Base-by-base conservation (phyloP, 1,140 invertebrate genomes). In the Ceratoteleas bidentatus region DNA sequence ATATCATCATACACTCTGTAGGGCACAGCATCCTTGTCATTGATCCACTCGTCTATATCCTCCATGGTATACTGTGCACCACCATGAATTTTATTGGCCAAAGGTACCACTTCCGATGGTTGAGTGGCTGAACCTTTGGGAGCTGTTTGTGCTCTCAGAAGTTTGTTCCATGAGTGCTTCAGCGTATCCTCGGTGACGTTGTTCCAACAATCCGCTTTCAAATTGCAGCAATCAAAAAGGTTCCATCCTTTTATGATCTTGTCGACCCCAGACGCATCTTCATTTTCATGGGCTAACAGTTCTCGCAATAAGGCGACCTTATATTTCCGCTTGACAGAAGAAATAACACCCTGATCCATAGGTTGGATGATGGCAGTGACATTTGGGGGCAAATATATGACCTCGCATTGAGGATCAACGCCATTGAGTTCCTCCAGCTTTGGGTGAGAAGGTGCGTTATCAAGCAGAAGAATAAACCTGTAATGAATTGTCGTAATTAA, bases 281-380 rank as follows among this genome's bases (percentile, higher is more conserved):
- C 8, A 3, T 10, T 43, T 32, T 60, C 38, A 13, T 36, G 15
- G 15, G 57, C 57, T 13, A 60, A 32, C 13, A 47, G 40, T 60
- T 60, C 15, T 13, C 40, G 14, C 9, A 64, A 36, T 40, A 68
- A 61, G 16, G 14, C 47, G 5, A 43, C 34, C 14, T 61, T 60
- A 47, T 81, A 81, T 49, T 36, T 32, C 32, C 56, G 14, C 15
- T 24, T 50, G 43, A 45, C 10, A 45, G 43, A 10, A 13, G 43
- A 45, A 45, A 45, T 45, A n/a, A 10, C 10, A 45, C 49, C 16
- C 8, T 50, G 49, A 24, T 50, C 49, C 49, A 50, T 50, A 9
- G 49, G 49, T 16, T 50, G 16, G 7, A 50, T 50, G 16, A 50
- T 16, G 16, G 49, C 14, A 10, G 49, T 50, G 6, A 50, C 49